Conservation (phyloP, 1,140 invertebrate species). For the Drosophila nigrodunni region DNA sequence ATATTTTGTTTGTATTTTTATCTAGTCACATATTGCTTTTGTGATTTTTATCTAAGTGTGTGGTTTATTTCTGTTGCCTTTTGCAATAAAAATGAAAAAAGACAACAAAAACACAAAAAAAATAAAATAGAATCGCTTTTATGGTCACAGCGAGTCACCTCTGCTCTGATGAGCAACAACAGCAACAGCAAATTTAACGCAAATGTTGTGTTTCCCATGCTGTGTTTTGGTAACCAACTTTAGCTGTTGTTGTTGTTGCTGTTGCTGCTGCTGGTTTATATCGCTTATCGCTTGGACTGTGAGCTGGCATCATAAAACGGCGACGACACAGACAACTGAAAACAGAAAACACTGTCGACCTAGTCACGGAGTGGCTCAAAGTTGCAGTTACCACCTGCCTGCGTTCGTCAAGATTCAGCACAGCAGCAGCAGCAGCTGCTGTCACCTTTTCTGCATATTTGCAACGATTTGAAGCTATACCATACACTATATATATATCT, state of each 20-base stretch:
- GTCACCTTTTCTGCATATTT: conserved; percentile 34
- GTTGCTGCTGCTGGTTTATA: conserved; percentile 60
- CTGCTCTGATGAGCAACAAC: conserved; percentile 58
- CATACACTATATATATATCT: conserved; percentile 29
- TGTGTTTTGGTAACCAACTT: conserved; percentile 53
- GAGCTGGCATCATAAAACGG: conserved; percentile 70
- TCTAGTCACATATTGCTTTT: conserved; percentile 81
- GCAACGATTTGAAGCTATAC: conserved; percentile 45
- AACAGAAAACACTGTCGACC: conserved; percentile 30
- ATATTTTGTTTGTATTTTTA: conserved; percentile 50
- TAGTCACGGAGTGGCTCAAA: conserved; percentile 36
- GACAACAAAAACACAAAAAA: conserved; percentile 4
- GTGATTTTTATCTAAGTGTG: conserved; percentile 83
- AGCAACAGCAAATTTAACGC: conserved; percentile 59
- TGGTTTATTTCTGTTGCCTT: conserved; percentile 75
- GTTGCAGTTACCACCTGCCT: conserved; percentile 50
- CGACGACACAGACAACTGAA: conserved; percentile 44
- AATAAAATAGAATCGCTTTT: conserved; percentile 74
- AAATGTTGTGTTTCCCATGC: conserved; percentile 81
- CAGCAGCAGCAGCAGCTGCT: conserved; percentile 35
- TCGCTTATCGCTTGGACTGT: conserved; percentile 62
- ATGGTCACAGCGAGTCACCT: conserved; percentile 80
- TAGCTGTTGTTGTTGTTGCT: conserved; percentile 44
- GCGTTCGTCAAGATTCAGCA: conserved; percentile 46
- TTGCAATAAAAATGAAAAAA: conserved; percentile 73